Evolutionary conservation across 1,140 invertebrate genomes (phyloP).

Genomic region (Philaenus spumarius): DNA sequence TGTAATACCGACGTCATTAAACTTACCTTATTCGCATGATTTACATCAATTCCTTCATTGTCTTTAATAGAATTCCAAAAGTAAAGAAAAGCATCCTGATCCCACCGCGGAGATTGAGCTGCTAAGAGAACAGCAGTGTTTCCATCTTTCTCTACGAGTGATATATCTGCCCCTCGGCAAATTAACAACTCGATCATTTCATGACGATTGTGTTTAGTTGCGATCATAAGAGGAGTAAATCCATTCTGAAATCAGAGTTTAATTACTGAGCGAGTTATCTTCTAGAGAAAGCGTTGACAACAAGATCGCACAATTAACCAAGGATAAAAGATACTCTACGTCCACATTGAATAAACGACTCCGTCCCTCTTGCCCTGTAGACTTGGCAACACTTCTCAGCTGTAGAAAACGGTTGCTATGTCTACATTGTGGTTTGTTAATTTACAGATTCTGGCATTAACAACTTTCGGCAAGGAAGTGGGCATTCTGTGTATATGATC

Average conservation of each 20-base stretch:
- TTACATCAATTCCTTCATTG: conserved; percentile 13
- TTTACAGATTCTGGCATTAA: too few species aligned
- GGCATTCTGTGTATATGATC: too few species aligned
- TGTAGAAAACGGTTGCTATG: too few species aligned
- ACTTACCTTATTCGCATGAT: conserved; percentile 31
- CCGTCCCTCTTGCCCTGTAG: too few species aligned
- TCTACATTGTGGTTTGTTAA: too few species aligned
- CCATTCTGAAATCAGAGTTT: conserved; percentile 35
- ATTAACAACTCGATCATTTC: conserved; percentile 37
- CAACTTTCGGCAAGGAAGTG: too few species aligned
- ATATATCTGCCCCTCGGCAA: conserved; percentile 34
- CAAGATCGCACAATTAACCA: too few species aligned
- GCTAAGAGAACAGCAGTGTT: conserved; percentile 37
- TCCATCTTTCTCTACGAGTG: conserved; percentile 32
- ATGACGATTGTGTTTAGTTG: conserved; percentile 35
- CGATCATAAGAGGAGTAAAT: conserved; percentile 36
- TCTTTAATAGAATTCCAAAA: conserved; percentile 36
- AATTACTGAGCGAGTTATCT: too few species aligned
- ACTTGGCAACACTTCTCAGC: too few species aligned
- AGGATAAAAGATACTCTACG: too few species aligned
- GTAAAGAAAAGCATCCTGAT: conserved; percentile 34
- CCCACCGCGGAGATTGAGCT: conserved; percentile 34
- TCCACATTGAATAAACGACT: too few species aligned
- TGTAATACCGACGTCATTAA: background rate
- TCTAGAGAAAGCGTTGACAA: too few species aligned